Percentiles rank a stretch among this genome's conserved stretches.
phyloP scores from a whole-genome alignment of 2,113 vertebrate species.

The Psilopogon haemacephalus region DNA sequence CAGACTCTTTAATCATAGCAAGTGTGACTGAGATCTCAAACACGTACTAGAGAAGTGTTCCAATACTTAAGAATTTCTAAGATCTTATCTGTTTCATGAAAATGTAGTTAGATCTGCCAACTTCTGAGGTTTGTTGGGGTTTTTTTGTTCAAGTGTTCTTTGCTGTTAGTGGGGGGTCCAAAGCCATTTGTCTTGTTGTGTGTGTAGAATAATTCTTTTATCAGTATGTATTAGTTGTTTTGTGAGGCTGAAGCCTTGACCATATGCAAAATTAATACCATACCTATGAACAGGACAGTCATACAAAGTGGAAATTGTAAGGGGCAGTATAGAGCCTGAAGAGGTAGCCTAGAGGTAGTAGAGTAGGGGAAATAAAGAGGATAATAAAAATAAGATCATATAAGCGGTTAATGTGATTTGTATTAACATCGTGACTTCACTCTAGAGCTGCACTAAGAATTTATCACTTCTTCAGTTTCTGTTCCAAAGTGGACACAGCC shows the following conservation, averaged over 20 bases:
- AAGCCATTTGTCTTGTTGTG: background rate
- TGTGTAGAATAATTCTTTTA: background rate
- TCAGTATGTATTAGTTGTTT: background rate
- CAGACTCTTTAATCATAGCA: conserved; percentile 38
- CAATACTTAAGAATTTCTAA: conserved; percentile 21
- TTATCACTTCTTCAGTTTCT: background rate
- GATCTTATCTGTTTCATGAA: conserved; percentile 34
- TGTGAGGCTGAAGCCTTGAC: background rate
- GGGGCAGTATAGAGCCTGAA: background rate
- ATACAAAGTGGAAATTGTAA: background rate
- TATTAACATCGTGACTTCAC: background rate
- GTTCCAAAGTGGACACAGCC: background rate
- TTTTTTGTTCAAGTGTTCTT: conserved; percentile 2
- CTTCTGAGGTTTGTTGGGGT: background rate
- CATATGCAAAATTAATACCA: background rate
- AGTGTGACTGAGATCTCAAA: conserved; percentile 12
- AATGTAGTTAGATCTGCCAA: conserved; percentile 6
- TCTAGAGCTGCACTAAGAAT: background rate
- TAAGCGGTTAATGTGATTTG: background rate
- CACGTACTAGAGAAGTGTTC: background rate
- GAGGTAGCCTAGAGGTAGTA: background rate
- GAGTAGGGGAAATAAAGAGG: background rate
- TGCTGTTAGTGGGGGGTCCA: conserved; percentile 40
- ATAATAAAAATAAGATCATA: background rate
- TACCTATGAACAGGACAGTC: background rate